Evolutionary conservation across 1,140 invertebrate genomes (phyloP), one percentile per base, ranked within the genome.

Genomic region (Zaprionus africanus): DNA sequence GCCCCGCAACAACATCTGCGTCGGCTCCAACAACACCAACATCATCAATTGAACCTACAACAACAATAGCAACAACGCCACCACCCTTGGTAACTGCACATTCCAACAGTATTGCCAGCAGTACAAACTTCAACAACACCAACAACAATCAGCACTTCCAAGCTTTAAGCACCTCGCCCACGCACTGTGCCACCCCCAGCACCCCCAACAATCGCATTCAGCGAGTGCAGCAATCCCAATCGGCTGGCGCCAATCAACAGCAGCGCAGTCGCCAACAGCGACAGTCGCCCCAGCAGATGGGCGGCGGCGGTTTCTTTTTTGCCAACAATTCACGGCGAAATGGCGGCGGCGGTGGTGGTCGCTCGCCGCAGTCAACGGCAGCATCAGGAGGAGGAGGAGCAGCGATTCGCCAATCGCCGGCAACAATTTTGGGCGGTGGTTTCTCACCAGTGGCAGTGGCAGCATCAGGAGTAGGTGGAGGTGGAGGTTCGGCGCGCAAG

Each of bases 41-140:
- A 43, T 51, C 81, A 69, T 36, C 78, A 49, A 69, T 75, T 67
- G 68, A 57, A 41, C 19, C 70, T 41, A 69, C 90, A 66, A 56
- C 78, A 77, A 49, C 69, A 69, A 72, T 69, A 41, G 64, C 76
- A 71, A 46, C 81, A 79, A 75, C 81, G 76, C 54, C 76, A 78
- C 73, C 78, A 71, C 61, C 87, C 62, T 69, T 80, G 82, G 82
- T 82, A 91, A 92, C 76, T 91, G 83, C 88, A 92, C 91, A 92
- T 92, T 92, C 91, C 91, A 92, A 92, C 91, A 92, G 91, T 92
- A 92, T 92, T 92, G 91, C 91, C 86, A 92, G 91, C 91, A 92
- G 91, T 92, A 92, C 91, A 90, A 92, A 92, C 85, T 65, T 78
- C 46, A 76, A 72, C 71, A 74, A 77, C 59, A 75, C 69, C 69